phyloP scores from a whole-genome alignment of 2,113 vertebrate species.

The Todiramphus saurophagus region DNA sequence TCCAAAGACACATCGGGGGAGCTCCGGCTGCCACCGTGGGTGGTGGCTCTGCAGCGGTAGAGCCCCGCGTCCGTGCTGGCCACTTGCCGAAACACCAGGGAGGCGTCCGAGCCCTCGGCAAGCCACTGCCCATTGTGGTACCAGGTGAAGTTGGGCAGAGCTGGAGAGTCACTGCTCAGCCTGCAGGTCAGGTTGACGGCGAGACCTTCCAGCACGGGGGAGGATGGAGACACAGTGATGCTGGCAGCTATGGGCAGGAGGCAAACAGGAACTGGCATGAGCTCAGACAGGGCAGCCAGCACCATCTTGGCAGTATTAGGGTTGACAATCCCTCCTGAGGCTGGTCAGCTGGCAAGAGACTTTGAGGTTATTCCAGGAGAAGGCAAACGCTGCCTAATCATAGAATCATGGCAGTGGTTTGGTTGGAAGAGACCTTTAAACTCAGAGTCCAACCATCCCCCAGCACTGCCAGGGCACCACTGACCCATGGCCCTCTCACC shows the following conservation, averaged over 20 bases:
- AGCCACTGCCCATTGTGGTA: slow-evolving; percentile 15
- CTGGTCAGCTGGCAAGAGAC: not conserved
- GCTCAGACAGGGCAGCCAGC: rapidly evolving
- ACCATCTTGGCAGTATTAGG: rapidly evolving
- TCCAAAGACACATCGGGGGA: not conserved
- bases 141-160: slow-evolving; percentile 39
- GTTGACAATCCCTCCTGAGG: rapidly evolving
- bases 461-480: not conserved
- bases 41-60: slow-evolving; percentile 26
- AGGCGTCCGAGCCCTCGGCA: rapidly evolving
- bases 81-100: not conserved
- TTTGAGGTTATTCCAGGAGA: not conserved
- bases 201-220: not conserved
- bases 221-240: not conserved
- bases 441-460: not conserved
- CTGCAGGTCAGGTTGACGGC: slow-evolving; percentile 42
- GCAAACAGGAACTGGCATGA: not conserved
- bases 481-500: no score
- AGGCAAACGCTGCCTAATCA: no score
- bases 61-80: not conserved
- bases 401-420: not conserved
- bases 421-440: not conserved
- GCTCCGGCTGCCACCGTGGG: not conserved
- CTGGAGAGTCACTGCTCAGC: not conserved
- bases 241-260: not conserved